Base-by-base conservation (phyloP, 1,140 invertebrate genomes). In the Lepeophtheirus salmonis region DNA sequence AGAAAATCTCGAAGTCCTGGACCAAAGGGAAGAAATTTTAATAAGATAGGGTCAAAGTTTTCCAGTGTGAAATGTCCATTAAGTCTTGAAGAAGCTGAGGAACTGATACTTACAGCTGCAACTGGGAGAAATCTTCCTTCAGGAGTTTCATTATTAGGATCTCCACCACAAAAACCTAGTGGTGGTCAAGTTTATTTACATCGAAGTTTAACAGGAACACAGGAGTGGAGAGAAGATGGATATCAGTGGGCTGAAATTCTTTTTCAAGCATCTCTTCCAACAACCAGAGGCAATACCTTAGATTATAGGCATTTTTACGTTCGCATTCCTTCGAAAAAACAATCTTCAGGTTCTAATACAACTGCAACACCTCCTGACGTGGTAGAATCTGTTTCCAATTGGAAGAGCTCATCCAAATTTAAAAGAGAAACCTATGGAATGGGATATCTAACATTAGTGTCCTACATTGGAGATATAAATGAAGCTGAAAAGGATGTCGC, bases 231-330 rank as follows among this genome's bases (percentile, higher is more conserved):
- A 17, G 17, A 17, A 26, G 55, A 57, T 18, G 23, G 26, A 2
- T 57, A 57, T 25, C 16, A 26, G 4, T 57, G 55, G 55, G 16
- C 23, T 10, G 55, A 57, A n/a, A 30, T 57, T 17, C 23, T 24
- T 3, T 41, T 16, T 25, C 23, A 57, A 41, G 2, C 26, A 17
- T 21, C 6, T 6, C 23, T 57, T 16, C 21, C 26, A 20, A 57
- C 55, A 3, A 17, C 23, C 14, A 57, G 26, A 18, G 55, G 26
- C 23, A 57, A 26, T 16, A 17, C 16, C 3, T n/a, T 57, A 12
- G 55, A 57, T n/a, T 57, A 57, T 17, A 57, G 55, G n/a, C 55
- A 26, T 41, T 57, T 26, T 23, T 30, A 57, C 26, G 26, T 57
- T 25, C 17, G 17, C 30, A 23, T 41, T 16, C 16, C 16, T 17